A percentile compares a stretch with the other conserved stretches of the same genome.
These are phyloP conservation scores for Rhimphoctona megacephalus DNA, from an alignment of 2,888 invertebrate genomes.

Conservation along the genomic window DNA sequence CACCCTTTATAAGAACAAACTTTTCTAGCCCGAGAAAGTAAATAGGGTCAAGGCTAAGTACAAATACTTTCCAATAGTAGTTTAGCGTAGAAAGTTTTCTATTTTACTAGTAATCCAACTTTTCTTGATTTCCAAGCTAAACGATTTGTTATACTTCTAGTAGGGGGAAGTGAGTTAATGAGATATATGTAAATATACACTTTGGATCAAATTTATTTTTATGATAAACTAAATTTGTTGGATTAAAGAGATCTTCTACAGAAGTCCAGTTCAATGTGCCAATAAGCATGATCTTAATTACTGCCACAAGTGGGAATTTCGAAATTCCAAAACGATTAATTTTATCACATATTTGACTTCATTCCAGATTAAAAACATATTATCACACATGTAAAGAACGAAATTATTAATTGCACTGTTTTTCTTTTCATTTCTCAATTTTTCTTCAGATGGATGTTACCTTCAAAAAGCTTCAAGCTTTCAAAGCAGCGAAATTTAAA, in stretches of 20 bases:
- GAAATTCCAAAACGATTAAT: neutral
- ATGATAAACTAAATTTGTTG: neutral
- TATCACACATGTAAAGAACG: too few relatives aligned
- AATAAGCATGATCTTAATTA: neutral
- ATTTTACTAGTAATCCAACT: neutral
- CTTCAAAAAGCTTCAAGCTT: neutral
- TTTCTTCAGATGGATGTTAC: too few relatives aligned
- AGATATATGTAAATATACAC: neutral
- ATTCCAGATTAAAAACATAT: too few relatives aligned
- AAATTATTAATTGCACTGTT: too few relatives aligned
- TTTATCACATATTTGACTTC: neutral
- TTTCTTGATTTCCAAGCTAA: neutral
- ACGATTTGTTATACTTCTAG: neutral
- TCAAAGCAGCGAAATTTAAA: neutral
- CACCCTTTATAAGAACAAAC: neutral
- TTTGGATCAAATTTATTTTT: neutral
- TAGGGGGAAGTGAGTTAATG: neutral
- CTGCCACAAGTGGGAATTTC: neutral
- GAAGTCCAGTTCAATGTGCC: neutral
- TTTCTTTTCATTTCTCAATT: too few relatives aligned
- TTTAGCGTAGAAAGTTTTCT: neutral
- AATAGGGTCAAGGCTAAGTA: conserved; percentile 13
- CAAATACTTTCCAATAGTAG: neutral
- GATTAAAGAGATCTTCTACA: neutral
- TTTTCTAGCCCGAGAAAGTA: neutral